Percentiles rank a stretch among this genome's conserved stretches.
These are phyloP conservation scores for Sclerurus mexicanus DNA, from an alignment of 2,113 vertebrate genomes.

Conservation along the genomic window DNA sequence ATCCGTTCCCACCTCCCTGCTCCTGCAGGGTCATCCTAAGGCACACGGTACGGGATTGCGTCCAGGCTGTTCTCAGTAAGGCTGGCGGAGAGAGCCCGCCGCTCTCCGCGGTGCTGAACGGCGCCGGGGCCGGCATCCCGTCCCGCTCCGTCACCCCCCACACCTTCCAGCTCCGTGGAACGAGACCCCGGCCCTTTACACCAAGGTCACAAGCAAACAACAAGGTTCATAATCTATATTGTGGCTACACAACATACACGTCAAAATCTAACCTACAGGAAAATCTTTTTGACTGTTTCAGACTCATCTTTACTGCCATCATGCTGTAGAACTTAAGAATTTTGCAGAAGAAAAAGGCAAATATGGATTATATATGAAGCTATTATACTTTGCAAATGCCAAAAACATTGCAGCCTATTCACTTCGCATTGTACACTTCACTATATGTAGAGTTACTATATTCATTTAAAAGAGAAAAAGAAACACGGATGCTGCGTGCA, in stretches of 20 bases:
- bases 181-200: rapidly evolving
- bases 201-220: rapidly evolving
- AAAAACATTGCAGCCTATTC: not conserved
- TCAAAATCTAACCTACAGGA: not conserved
- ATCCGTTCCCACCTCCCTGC: not conserved
- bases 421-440: not conserved
- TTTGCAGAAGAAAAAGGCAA: not conserved
- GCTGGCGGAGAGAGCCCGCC: not conserved
- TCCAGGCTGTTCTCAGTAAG: not conserved
- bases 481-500: not conserved
- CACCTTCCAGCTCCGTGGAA: not conserved
- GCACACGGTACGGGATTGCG: not conserved
- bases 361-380: rapidly evolving
- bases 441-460: not conserved
- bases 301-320: rapidly evolving
- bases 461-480: not conserved
- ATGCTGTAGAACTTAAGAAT: rapidly evolving
- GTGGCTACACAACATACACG: rapidly evolving
- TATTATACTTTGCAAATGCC: not conserved
- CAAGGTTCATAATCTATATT: rapidly evolving
- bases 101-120: not conserved
- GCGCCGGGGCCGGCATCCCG: not conserved
- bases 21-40: not conserved
- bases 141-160: rapidly evolving
- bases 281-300: rapidly evolving